Base-by-base conservation (phyloP, 2,888 invertebrate species). In the Eulithis prunata region DNA sequence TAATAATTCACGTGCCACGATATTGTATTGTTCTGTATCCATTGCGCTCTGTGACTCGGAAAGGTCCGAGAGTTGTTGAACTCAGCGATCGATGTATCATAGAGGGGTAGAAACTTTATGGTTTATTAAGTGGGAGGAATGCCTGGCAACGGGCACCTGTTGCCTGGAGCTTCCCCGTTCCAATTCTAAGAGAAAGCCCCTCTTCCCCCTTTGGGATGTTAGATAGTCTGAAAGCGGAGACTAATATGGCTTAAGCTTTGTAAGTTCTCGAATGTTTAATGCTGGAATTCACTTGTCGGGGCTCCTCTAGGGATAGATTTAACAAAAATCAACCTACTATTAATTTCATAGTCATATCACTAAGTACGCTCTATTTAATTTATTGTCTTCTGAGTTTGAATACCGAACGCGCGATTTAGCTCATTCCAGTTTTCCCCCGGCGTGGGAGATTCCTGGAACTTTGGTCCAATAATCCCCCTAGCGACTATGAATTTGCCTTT, bases 71-170 rank as follows among this genome's bases (percentile, higher is more conserved):
- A 21, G 8, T 41, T 59, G 51, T 59, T 56, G 55, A 12, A 28
- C 52, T 3, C 36, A 36, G 45, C 57, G 64, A 64, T 65, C 67
- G 53, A 62, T 68, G 68, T 68, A 38, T 45, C 49, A 49, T 51
- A 46, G 43, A 57, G 54, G 53, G 28, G 54, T 58, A 47, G 54
- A 28, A 61, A 36, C 52, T 57, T 59, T 36, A 58, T 36, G 46
- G 59, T 63, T 71, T 62, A 64, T 66, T 47, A 62, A 64, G 64
- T 67, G 54, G 59, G 75, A 64, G 67, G 68, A 71, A 66, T 70
- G 75, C 77, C 69, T 77, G 74, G 82, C 73, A 78, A 78, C 77
- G 78, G 75, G 80, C 80, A 86, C 85, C 86, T 85, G 86, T 85
- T 86, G 86, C 83, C 81, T 72, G 62, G 75, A 71, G 60, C 28